These are phyloP conservation scores for Parauchenoglanis ngamensis DNA, from an alignment of 2,797 vertebrate species.

Conservation along the genomic window DNA sequence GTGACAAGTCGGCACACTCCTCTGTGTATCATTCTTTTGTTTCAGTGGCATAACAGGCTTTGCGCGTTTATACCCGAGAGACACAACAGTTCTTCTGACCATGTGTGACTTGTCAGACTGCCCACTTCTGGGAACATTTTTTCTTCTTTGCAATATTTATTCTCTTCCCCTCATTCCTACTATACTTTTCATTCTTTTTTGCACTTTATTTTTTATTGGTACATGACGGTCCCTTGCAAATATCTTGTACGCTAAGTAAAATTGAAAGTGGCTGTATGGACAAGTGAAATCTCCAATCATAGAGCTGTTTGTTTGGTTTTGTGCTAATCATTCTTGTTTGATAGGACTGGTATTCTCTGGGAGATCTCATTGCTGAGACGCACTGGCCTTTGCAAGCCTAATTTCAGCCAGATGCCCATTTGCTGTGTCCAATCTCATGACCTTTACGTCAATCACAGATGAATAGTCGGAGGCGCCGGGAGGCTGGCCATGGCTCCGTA, in stretches of 20 bases:
- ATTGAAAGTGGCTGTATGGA: constrained; percentile 10
- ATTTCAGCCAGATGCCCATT: constrained; percentile 52
- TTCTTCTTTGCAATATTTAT: constrained; percentile 66
- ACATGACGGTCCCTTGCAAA: background rate
- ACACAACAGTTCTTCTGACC: constrained; percentile 70
- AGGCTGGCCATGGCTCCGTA: constrained; percentile 41
- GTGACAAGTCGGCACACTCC: constrained; percentile 55
- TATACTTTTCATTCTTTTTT: constrained; percentile 34
- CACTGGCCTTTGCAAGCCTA: constrained; percentile 43
- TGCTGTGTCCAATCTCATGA: constrained; percentile 44
- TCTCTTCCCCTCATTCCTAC: background rate
- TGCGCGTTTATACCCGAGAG: constrained; percentile 79
- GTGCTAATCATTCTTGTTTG: constrained; percentile 17
- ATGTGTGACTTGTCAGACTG: constrained; percentile 67
- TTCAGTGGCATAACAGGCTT: constrained; percentile 74
- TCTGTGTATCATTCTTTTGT: constrained; percentile 67
- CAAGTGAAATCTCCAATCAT: background rate
- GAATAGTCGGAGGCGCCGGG: constrained; percentile 36
- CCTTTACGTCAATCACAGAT: constrained; percentile 54
- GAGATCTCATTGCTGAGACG: constrained; percentile 26
- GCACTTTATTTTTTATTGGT: background rate
- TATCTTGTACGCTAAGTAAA: constrained; percentile 10
- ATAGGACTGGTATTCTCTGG: constrained; percentile 30
- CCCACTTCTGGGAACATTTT: constrained; percentile 66
- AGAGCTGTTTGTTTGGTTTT: constrained; percentile 24